Conservation (phyloP, 2,888 invertebrate genomes). For the Cancer borealis region DNA sequence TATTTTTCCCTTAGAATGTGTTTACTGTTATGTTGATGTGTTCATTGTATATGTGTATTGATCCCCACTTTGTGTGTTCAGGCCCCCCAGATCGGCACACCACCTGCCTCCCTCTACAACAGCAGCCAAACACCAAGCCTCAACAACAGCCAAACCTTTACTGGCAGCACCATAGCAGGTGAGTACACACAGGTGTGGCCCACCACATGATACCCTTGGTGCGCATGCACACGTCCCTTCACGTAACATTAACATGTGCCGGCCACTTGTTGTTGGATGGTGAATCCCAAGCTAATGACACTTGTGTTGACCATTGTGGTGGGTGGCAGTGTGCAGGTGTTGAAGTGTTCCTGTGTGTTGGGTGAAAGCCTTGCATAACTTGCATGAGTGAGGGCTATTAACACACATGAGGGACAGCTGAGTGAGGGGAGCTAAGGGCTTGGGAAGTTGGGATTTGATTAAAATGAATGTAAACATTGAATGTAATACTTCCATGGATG, state of each 20-base stretch:
- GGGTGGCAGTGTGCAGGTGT: background rate
- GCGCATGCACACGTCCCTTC: background rate
- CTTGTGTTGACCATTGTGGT: background rate
- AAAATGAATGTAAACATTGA: background rate
- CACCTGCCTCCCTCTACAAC: slow-evolving; percentile 85
- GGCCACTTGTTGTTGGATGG: background rate
- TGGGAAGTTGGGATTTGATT: background rate
- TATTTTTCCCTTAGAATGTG: background rate
- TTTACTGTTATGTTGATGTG: background rate
- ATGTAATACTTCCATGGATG: background rate
- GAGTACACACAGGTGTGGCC: background rate
- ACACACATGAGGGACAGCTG: background rate
- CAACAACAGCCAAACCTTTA: slow-evolving; percentile 80
- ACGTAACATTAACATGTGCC: background rate
- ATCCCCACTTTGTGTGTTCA: slow-evolving; percentile 74
- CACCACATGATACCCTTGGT: background rate
- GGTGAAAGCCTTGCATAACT: background rate
- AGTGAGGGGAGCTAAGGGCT: background rate
- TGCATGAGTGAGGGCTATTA: background rate
- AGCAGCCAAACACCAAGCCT: slow-evolving; percentile 83
- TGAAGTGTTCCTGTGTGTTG: background rate
- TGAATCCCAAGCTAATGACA: background rate
- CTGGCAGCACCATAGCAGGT: slow-evolving; percentile 80
- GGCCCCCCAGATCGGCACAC: slow-evolving; percentile 83
- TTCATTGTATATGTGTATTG: slow-evolving; percentile 43